These are phyloP conservation scores for Beris morrisii DNA, from an alignment of 2,888 invertebrate genomes.

Conservation along the genomic window DNA sequence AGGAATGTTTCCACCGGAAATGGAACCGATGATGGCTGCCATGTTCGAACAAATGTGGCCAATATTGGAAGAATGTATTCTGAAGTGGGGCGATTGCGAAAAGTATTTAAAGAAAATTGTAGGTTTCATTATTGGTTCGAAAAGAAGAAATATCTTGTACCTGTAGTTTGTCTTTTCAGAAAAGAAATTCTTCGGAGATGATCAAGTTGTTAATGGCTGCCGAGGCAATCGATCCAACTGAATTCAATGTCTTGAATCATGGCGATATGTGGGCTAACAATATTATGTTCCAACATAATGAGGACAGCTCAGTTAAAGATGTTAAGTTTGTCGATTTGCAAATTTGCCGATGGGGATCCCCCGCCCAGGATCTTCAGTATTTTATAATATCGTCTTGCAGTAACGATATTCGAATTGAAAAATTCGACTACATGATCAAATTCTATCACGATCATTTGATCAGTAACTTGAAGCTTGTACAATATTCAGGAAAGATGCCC, in stretches of 20 bases:
- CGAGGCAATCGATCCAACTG: conserved; percentile 38
- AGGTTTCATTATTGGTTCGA: neutral
- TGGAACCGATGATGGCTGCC: neutral
- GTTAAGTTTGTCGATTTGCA: conserved; percentile 50
- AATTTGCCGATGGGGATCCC: conserved; percentile 44
- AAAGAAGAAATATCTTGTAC: neutral
- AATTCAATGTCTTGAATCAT: conserved; percentile 49
- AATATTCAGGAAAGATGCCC: conserved; percentile 45
- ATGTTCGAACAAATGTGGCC: conserved; percentile 2
- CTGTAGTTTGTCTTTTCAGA: conserved; percentile 13
- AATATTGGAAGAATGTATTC: neutral
- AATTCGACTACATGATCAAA: conserved; percentile 49
- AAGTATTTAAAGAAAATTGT: conserved; percentile 45
- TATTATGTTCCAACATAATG: conserved; percentile 47
- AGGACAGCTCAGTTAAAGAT: conserved; percentile 46
- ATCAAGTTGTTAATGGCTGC: conserved; percentile 22
- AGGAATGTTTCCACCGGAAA: conserved; percentile 7
- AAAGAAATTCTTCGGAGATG: conserved; percentile 34
- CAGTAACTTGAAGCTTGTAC: conserved; percentile 44
- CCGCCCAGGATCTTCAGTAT: conserved; percentile 47
- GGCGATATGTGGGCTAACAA: conserved; percentile 53
- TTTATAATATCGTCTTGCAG: conserved; percentile 49
- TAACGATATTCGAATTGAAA: conserved; percentile 46
- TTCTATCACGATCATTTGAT: conserved; percentile 48
- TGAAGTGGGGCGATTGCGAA: conserved; percentile 37